Conservation (phyloP, 2,113 vertebrate genomes). For the Grantiella picta region DNA sequence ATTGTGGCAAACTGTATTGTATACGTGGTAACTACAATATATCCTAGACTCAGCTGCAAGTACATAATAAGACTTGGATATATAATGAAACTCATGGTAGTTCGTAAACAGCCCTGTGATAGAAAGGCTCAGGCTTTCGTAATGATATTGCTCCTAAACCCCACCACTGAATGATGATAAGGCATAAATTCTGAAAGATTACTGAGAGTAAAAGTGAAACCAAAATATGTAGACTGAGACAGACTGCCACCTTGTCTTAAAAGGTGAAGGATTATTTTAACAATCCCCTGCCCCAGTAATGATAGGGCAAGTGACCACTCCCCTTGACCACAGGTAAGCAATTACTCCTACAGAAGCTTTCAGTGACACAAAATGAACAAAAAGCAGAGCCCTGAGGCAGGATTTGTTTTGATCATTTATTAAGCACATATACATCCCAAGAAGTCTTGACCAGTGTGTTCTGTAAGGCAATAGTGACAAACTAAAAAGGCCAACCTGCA, state of each 20-base stretch:
- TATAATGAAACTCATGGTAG: neutral
- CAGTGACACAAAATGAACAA: neutral
- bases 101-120: neutral
- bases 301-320: neutral
- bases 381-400: neutral
- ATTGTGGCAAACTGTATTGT: neutral
- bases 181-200: neutral
- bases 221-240: neutral
- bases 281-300: neutral
- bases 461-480: neutral
- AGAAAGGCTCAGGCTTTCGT: neutral
- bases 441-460: neutral
- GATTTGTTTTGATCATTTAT: neutral
- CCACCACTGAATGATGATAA: neutral
- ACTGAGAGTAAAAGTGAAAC: neutral
- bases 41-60: neutral
- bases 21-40: accelerated
- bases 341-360: neutral
- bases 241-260: neutral
- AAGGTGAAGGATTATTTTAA: neutral
- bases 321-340: neutral
- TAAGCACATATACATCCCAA: accelerated
- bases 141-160: neutral
- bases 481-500: neutral
- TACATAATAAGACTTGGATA: neutral